Percentiles rank a stretch among this genome's conserved stretches.
Conservation (phyloP, 2,113 vertebrate genomes). For the Phalacrocorax brasilianus region DNA sequence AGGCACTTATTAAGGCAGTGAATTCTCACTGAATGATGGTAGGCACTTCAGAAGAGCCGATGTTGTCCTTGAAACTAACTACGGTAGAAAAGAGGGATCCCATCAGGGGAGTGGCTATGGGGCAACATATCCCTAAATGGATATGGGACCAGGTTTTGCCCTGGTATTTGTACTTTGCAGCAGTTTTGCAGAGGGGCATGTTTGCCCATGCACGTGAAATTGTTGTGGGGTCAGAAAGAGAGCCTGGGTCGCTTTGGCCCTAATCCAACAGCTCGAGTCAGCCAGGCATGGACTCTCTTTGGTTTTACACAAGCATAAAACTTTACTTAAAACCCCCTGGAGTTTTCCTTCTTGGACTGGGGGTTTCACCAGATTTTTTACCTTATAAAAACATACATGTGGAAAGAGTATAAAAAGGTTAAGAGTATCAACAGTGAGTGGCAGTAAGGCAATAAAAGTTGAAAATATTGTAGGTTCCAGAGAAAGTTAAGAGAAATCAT, state of each 20-base stretch:
- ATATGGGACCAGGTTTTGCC: neutral
- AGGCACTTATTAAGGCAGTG: neutral
- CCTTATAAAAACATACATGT: neutral
- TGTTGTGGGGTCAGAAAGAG: neutral
- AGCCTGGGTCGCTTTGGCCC: accelerated
- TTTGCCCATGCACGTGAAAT: accelerated
- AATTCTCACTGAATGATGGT: neutral
- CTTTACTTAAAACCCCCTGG: neutral
- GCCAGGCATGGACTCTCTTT: accelerated
- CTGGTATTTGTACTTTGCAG: neutral
- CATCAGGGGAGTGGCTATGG: too few species aligned
- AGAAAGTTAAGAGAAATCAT: neutral
- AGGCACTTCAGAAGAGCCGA: accelerated
- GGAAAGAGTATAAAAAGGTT: neutral
- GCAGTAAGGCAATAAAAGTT: neutral
- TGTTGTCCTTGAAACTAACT: neutral
- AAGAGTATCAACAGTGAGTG: neutral
- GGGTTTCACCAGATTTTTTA: neutral
- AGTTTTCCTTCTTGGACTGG: neutral
- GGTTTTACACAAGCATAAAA: neutral
- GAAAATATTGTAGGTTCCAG: neutral
- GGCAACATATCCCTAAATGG: neutral
- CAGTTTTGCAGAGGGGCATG: neutral
- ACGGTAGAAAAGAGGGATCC: neutral
- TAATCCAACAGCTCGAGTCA: neutral